Conservation (phyloP, 2,888 invertebrate genomes). For the Acheta domesticus region DNA sequence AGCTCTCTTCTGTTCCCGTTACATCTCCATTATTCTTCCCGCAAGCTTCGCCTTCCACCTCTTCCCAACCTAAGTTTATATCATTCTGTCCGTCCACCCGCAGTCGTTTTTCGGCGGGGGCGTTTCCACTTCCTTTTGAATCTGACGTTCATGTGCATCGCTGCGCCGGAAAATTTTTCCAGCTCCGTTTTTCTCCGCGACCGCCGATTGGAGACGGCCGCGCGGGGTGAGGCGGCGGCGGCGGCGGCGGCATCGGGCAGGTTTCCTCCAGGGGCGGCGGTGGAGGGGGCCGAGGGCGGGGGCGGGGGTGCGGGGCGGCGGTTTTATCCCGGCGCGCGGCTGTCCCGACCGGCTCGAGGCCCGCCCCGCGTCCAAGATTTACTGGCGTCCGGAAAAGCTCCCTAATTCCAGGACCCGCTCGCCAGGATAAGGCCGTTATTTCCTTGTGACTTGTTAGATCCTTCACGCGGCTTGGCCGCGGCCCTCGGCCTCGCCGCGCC, state of each 20-base stretch:
- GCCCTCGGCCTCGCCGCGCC: slow-evolving; percentile 1
- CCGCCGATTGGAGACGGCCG: too few relatives aligned
- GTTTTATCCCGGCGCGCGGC: slow-evolving; percentile 18
- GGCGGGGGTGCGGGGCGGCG: background rate
- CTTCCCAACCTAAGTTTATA: too few relatives aligned
- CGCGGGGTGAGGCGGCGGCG: too few relatives aligned
- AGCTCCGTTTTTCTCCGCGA: too few relatives aligned
- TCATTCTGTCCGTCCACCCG: too few relatives aligned
- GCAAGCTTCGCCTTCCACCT: too few relatives aligned
- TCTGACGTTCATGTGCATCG: too few relatives aligned
- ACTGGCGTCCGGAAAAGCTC: slow-evolving; percentile 31
- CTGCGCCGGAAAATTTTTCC: too few relatives aligned
- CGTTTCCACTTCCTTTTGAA: too few relatives aligned
- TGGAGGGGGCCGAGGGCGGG: background rate
- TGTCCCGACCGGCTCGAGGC: slow-evolving; percentile 11
- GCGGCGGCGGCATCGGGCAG: background rate
- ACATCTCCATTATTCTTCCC: too few relatives aligned
- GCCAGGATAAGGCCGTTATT: slow-evolving; percentile 22
- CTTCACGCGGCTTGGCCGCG: background rate
- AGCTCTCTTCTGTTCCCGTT: too few relatives aligned
- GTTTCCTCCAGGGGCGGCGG: background rate
- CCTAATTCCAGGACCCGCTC: slow-evolving; percentile 32
- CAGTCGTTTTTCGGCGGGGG: too few relatives aligned
- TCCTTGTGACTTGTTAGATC: slow-evolving; percentile 26
- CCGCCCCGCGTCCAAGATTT: slow-evolving; percentile 29